A percentile compares a stretch with the other conserved stretches of the same genome.
Evolutionary conservation across 2,113 vertebrate genomes (phyloP).

Genomic region (Otolemur garnettii): DNA sequence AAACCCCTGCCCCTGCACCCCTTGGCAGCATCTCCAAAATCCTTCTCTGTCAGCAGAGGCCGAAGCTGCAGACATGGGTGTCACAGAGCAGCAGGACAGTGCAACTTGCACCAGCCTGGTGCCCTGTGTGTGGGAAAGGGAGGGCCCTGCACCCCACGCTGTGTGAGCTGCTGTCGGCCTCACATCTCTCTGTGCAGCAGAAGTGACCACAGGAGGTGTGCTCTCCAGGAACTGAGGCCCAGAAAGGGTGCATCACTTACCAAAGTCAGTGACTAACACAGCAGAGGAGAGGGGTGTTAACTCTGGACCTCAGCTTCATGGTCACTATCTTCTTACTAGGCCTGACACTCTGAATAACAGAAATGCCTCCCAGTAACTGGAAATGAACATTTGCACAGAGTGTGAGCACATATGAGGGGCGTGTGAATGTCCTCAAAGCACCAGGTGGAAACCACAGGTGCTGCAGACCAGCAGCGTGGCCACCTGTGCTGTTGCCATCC

Average conservation of each 20-base stretch:
- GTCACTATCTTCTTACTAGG: accelerated
- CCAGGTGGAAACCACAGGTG: accelerated
- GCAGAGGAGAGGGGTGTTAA: not conserved
- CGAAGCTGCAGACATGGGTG: accelerated
- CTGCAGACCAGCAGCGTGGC: accelerated
- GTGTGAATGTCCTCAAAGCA: accelerated
- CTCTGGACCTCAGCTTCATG: not conserved
- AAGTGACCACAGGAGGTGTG: too few species aligned
- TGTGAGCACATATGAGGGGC: accelerated
- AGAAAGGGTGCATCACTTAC: not conserved
- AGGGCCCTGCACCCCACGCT: not conserved
- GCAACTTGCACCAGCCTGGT: not conserved
- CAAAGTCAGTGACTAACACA: not conserved
- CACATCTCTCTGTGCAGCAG: not conserved
- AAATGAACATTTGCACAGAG: accelerated
- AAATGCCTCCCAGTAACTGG: accelerated
- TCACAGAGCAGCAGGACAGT: accelerated
- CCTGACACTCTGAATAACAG: accelerated
- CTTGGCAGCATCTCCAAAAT: too few species aligned
- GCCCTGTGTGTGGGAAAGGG: too few species aligned
- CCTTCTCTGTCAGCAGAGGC: not conserved
- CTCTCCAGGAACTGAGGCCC: not conserved
- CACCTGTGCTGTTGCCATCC: accelerated
- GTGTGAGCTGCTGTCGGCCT: not conserved
- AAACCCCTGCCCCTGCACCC: too few species aligned